phyloP scores from a whole-genome alignment of 2,888 invertebrate species.

The Physocephala rufipes region DNA sequence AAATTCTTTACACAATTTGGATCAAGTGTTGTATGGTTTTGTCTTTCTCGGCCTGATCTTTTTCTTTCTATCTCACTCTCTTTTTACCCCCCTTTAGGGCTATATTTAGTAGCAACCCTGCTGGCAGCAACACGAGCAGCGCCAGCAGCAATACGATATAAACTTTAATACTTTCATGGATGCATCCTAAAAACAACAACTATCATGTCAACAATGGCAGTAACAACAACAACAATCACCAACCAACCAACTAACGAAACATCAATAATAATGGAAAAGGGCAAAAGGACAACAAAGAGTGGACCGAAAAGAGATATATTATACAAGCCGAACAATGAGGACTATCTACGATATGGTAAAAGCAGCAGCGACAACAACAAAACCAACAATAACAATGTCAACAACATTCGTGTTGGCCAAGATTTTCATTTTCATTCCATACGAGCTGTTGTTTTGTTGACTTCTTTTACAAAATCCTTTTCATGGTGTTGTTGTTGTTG shows the following conservation, averaged over 20 bases:
- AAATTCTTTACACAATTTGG: slow-evolving; percentile 58
- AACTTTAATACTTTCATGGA: not conserved
- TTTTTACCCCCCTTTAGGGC: slow-evolving; percentile 11
- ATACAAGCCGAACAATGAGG: not conserved
- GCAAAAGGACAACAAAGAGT: not conserved
- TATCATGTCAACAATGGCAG: not conserved
- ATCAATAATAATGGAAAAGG: not conserved
- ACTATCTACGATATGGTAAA: not conserved
- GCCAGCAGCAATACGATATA: not conserved
- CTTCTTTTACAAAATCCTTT: not conserved
- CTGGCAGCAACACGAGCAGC: slow-evolving; percentile 8
- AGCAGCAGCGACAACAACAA: slow-evolving; percentile 5
- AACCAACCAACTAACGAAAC: no score
- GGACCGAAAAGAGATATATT: no score
- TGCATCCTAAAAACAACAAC: not conserved
- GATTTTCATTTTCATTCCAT: slow-evolving; percentile 4
- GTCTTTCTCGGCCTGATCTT: slow-evolving; percentile 40
- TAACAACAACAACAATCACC: not conserved
- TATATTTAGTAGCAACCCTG: not conserved
- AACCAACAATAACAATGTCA: not conserved
- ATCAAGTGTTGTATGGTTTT: slow-evolving; percentile 57
- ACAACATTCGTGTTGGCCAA: not conserved
- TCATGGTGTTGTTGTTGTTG: not conserved
- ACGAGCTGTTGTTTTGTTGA: not conserved
- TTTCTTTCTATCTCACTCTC: not conserved